A percentile compares a stretch with the other conserved stretches of the same genome.
These are phyloP conservation scores for Eptatretus burgeri DNA, from an alignment of 2,113 vertebrate species.

Conservation along the genomic window DNA sequence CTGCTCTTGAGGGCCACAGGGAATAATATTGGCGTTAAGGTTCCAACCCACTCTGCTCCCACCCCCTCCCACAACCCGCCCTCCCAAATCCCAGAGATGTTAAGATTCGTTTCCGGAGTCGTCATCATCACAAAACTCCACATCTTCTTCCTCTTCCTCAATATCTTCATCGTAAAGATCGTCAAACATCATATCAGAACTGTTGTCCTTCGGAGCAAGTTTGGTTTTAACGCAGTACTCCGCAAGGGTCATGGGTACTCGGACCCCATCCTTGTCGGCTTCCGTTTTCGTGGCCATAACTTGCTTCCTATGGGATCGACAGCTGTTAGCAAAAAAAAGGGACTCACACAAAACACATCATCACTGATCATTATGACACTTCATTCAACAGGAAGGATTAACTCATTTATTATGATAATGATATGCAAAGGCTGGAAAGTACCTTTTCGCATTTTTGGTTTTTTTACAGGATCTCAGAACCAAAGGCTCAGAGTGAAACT, in stretches of 20 bases:
- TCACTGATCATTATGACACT: too few species aligned
- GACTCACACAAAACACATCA: too few species aligned
- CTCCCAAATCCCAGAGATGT: not conserved
- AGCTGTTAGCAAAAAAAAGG: not conserved
- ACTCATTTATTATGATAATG: too few species aligned
- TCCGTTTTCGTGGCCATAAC: conserved; percentile 63
- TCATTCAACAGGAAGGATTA: too few species aligned
- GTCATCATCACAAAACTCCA: conserved; percentile 58
- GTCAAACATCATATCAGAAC: conserved; percentile 85
- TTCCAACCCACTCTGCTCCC: too few species aligned
- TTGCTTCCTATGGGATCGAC: conserved; percentile 34
- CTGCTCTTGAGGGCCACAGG: too few species aligned
- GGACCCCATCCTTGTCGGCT: conserved; percentile 53
- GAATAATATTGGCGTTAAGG: too few species aligned
- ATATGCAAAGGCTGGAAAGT: too few species aligned
- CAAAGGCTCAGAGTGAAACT: too few species aligned
- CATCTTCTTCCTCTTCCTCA: conserved; percentile 46
- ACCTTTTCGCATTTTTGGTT: too few species aligned
- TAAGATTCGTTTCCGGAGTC: conserved; percentile 60
- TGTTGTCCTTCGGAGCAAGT: conserved; percentile 95
- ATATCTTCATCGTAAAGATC: conserved; percentile 88
- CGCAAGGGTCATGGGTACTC: conserved; percentile 59
- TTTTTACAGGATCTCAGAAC: too few species aligned
- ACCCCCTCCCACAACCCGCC: too few species aligned
- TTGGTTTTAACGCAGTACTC: conserved; percentile 87